Evolutionary conservation across 2,113 vertebrate genomes (phyloP).

Genomic region (Labeo catla): DNA sequence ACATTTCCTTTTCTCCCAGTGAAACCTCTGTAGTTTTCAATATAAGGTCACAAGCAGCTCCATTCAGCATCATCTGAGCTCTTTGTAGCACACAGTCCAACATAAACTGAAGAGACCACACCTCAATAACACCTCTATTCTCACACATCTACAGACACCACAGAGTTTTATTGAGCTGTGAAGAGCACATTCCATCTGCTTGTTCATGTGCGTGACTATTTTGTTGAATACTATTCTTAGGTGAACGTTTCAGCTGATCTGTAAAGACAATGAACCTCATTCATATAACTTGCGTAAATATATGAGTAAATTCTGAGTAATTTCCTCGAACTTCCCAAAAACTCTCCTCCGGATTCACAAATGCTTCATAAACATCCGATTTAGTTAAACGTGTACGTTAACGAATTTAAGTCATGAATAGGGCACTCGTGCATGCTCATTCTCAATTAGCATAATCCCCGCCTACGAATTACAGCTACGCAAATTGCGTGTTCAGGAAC

Average conservation of each 20-base stretch:
- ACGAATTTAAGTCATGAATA: too few species aligned
- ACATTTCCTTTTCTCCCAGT: conserved; percentile 79
- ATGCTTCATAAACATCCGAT: too few species aligned
- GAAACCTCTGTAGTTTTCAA: conserved; percentile 77
- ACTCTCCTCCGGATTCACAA: too few species aligned
- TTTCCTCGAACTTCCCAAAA: too few species aligned
- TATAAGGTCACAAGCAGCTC: conserved; percentile 72
- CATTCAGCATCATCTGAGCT: conserved; percentile 32
- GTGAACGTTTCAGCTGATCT: background rate
- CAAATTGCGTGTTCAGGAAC: too few species aligned
- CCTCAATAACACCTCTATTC: background rate
- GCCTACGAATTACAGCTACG: too few species aligned
- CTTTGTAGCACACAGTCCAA: conserved; percentile 4
- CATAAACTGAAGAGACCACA: background rate
- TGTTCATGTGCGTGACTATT: background rate
- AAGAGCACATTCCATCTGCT: too few species aligned
- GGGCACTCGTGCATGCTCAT: too few species aligned
- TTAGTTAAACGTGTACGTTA: too few species aligned
- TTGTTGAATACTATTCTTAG: background rate
- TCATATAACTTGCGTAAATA: too few species aligned
- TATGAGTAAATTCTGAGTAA: too few species aligned
- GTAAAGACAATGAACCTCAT: background rate
- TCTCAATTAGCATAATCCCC: too few species aligned
- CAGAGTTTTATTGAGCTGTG: background rate
- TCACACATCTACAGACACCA: background rate